Evolutionary conservation across 2,888 invertebrate species (phyloP).

Genomic region (Sarcophaga caerulescens): DNA sequence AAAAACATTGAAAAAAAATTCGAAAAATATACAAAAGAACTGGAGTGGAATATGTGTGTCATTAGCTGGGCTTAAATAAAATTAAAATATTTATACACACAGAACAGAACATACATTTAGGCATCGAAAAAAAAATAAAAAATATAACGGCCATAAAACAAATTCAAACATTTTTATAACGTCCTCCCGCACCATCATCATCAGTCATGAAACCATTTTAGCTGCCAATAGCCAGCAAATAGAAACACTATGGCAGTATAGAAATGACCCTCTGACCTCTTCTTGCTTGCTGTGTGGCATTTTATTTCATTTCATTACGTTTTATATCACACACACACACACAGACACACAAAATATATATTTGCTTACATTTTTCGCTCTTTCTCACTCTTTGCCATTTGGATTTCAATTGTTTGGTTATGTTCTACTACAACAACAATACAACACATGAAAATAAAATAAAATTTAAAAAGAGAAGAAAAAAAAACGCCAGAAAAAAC

Average conservation of each 20-base stretch:
- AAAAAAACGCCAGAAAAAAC: background rate
- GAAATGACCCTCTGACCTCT: background rate
- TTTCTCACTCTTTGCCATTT: slow-evolving; percentile 17
- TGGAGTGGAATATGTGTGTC: slow-evolving; percentile 24
- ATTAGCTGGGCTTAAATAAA: slow-evolving; percentile 51
- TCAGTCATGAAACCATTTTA: background rate
- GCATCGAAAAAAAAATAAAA: background rate
- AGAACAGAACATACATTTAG: slow-evolving; percentile 16
- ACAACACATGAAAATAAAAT: background rate
- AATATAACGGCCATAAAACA: slow-evolving; percentile 16
- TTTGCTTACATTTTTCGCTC: too few species aligned
- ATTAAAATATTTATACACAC: slow-evolving; percentile 56
- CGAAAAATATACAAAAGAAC: too few species aligned
- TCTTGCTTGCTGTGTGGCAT: background rate
- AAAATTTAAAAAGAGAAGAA: background rate
- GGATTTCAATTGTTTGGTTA: slow-evolving; percentile 39
- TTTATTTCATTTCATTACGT: slow-evolving; percentile 23
- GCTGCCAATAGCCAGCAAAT: background rate
- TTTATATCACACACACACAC: background rate
- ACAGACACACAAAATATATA: background rate
- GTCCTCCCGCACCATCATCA: background rate
- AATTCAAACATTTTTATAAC: background rate
- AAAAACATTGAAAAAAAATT: slow-evolving; percentile 1
- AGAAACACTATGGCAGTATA: background rate
- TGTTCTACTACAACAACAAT: background rate